These are phyloP conservation scores for Bostrychus sinensis DNA, from an alignment of 2,113 vertebrate genomes.

Conservation along the genomic window DNA sequence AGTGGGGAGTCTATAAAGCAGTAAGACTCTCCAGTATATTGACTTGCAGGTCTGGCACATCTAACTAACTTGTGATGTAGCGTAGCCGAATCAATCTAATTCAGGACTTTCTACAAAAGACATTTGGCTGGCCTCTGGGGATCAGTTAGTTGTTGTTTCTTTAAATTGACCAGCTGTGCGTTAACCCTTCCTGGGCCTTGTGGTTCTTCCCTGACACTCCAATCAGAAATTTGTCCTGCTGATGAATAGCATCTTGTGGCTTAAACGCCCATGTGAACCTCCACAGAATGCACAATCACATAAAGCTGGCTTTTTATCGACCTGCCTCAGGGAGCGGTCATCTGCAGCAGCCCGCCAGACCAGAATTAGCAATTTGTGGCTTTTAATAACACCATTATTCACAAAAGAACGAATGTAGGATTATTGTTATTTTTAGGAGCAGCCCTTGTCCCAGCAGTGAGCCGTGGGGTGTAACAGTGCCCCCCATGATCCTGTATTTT, in stretches of 20 bases:
- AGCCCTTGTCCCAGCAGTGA: slow-evolving; percentile 13
- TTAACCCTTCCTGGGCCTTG: slow-evolving; percentile 40
- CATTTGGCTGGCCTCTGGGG: neutral
- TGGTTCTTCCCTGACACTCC: slow-evolving; percentile 37
- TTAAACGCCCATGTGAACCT: slow-evolving; percentile 27
- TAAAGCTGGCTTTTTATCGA: slow-evolving; percentile 39
- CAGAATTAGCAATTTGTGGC: slow-evolving; percentile 24
- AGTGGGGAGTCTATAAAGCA: too few relatives aligned
- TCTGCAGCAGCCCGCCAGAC: slow-evolving; percentile 26
- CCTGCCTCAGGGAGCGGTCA: slow-evolving; percentile 36
- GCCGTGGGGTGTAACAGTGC: slow-evolving; percentile 15
- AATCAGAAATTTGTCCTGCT: slow-evolving; percentile 34
- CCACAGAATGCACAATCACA: slow-evolving; percentile 61
- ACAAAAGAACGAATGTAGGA: slow-evolving; percentile 10
- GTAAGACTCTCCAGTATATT: too few relatives aligned
- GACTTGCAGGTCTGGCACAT: too few relatives aligned
- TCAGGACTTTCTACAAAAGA: slow-evolving; percentile 12
- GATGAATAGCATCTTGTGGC: slow-evolving; percentile 43
- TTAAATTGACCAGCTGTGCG: slow-evolving; percentile 13
- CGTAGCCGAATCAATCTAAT: too few relatives aligned
- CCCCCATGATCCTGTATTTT: slow-evolving; percentile 22
- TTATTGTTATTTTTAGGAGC: slow-evolving; percentile 39
- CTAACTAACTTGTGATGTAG: too few relatives aligned
- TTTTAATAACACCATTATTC: slow-evolving; percentile 22
- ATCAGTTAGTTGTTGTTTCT: slow-evolving; percentile 5